phyloP scores from a whole-genome alignment of 2,797 vertebrate genomes.

The Poeciliopsis infans region DNA sequence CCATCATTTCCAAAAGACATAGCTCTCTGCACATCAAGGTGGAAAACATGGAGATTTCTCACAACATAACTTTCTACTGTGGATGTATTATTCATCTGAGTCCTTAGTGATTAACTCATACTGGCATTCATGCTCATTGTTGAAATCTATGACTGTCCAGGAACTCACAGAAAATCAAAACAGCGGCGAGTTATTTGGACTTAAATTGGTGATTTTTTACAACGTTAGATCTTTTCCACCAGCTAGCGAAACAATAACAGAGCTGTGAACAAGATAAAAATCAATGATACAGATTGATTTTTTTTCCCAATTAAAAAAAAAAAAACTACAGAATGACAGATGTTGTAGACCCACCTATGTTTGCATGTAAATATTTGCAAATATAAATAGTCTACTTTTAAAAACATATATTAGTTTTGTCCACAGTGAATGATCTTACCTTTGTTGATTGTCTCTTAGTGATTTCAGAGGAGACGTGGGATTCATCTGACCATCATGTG shows the following conservation, averaged over 20 bases:
- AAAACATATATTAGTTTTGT: background rate
- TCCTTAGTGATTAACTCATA: slow-evolving; percentile 2
- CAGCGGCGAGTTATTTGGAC: background rate
- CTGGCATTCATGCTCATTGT: slow-evolving; percentile 1
- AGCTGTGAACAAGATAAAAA: background rate
- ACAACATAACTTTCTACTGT: slow-evolving; percentile 1
- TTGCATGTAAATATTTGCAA: background rate
- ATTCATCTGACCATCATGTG: slow-evolving; percentile 51
- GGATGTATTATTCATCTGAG: slow-evolving; percentile 19
- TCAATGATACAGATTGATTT: no score
- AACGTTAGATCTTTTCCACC: background rate
- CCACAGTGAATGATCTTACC: slow-evolving; percentile 16
- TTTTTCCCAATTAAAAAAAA: background rate
- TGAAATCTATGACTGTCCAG: background rate
- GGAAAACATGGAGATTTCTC: slow-evolving; percentile 45
- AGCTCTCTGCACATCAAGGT: slow-evolving; percentile 53
- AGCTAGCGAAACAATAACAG: background rate
- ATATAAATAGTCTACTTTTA: background rate
- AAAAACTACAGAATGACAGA: background rate
- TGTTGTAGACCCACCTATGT: background rate
- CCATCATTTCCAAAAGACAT: slow-evolving; percentile 56
- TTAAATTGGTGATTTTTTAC: background rate
- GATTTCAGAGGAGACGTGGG: slow-evolving; percentile 33
- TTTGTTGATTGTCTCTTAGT: slow-evolving; percentile 4
- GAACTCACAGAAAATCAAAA: background rate